Conservation (phyloP, 37 sponge, comb jelly and placozoan genomes). For the Tethya wilhelma region DNA sequence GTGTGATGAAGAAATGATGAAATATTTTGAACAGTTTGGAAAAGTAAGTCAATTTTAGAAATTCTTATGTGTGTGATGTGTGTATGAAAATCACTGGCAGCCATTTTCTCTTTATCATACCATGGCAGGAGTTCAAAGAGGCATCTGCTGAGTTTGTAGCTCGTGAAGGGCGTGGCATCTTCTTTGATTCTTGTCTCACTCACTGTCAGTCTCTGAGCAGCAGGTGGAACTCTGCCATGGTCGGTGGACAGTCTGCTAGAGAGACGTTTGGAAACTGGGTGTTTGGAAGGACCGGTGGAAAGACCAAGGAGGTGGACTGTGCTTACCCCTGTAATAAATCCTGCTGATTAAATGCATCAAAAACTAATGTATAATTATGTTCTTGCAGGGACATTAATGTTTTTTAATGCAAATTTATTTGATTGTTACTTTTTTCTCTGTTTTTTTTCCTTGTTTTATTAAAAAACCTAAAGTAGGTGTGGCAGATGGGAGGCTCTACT, state of each 20-base stretch:
- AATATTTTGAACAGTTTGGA: constrained; percentile 47
- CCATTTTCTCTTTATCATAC: too few species aligned
- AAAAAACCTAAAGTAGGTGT: too few species aligned
- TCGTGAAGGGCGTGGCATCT: constrained; percentile 53
- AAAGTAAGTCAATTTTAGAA: too few species aligned
- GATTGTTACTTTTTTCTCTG: too few species aligned
- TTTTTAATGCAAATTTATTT: too few species aligned
- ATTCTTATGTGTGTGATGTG: too few species aligned
- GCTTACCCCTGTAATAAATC: constrained; percentile 45
- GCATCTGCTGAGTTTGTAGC: constrained; percentile 32
- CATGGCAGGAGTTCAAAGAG: too few species aligned
- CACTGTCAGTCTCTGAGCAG: constrained; percentile 81
- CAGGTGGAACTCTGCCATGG: constrained; percentile 55
- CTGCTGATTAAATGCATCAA: too few species aligned
- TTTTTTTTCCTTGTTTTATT: too few species aligned
- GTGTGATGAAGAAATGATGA: constrained; percentile 60
- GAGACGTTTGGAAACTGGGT: constrained; percentile 80
- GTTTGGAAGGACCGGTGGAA: constrained; percentile 5
- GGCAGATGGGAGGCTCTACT: too few species aligned
- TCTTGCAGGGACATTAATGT: too few species aligned
- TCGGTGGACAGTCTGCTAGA: constrained; percentile 23
- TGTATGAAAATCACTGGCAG: background rate
- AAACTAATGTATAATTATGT: too few species aligned
- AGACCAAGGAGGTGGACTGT: constrained; percentile 14
- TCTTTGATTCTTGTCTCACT: constrained; percentile 69